A percentile compares a stretch with the other conserved stretches of the same genome.
These are phyloP conservation scores for Ceuthmochares aereus DNA, from an alignment of 2,113 vertebrate genomes.

Conservation along the genomic window DNA sequence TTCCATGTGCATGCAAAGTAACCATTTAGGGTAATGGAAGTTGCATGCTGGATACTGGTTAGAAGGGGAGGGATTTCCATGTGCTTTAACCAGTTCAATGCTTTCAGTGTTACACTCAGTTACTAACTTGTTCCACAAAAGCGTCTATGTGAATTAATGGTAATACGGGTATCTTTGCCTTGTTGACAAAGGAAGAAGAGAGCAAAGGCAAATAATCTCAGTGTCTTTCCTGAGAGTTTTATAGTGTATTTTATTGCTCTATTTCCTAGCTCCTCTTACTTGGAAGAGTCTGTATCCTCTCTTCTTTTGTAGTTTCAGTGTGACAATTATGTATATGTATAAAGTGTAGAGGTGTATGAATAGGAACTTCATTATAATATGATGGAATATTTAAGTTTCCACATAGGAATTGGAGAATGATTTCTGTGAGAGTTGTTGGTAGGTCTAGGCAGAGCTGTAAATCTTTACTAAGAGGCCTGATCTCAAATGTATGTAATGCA, in stretches of 20 bases:
- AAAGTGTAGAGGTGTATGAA: neutral
- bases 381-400: conserved; percentile 34
- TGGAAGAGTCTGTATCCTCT: neutral
- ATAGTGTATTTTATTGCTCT: neutral
- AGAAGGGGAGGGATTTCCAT: neutral
- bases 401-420: neutral
- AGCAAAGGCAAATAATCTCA: neutral
- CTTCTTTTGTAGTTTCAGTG: neutral
- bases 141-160: neutral
- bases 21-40: neutral
- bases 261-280: neutral
- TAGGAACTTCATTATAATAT: neutral
- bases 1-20: neutral
- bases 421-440: conserved; percentile 56
- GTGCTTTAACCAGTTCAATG: neutral
- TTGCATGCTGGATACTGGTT: neutral
- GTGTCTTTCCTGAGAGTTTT: neutral
- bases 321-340: neutral
- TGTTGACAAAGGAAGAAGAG: neutral
- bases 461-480: conserved; percentile 27
- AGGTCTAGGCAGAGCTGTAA: conserved; percentile 54
- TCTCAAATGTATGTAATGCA: conserved; percentile 35
- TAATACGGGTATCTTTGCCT: neutral
- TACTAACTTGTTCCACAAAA: neutral
- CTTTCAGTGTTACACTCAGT: neutral